These are phyloP conservation scores for Trilocha varians DNA, from an alignment of 2,888 invertebrate species.

Conservation along the genomic window DNA sequence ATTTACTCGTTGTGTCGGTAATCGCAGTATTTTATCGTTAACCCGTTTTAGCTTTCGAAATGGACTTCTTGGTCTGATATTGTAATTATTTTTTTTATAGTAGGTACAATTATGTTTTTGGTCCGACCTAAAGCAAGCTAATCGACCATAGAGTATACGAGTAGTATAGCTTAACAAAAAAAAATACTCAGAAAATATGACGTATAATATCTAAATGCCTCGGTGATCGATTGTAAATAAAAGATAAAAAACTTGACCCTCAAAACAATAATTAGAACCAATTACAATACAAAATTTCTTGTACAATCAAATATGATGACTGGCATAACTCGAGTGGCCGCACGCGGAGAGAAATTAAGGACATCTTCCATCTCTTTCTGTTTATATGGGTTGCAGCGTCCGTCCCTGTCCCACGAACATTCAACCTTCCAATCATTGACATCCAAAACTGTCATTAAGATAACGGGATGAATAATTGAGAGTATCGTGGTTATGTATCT, in stretches of 20 bases:
- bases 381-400: slow-evolving; percentile 18
- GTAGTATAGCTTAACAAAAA: not conserved
- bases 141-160: too few relatives aligned
- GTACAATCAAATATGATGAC: slow-evolving; percentile 69
- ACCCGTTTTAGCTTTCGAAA: not conserved
- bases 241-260: slow-evolving; percentile 37
- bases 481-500: slow-evolving; percentile 10
- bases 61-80: too few relatives aligned
- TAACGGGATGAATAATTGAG: slow-evolving; percentile 24
- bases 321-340: slow-evolving; percentile 59
- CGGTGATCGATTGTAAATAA: slow-evolving; percentile 25
- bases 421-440: slow-evolving; percentile 33
- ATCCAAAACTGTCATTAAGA: slow-evolving; percentile 28
- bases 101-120: too few relatives aligned
- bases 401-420: slow-evolving; percentile 25
- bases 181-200: not conserved
- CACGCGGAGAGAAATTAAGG: slow-evolving; percentile 57
- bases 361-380: slow-evolving; percentile 34
- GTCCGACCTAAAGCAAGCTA: too few relatives aligned
- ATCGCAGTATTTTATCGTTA: not conserved
- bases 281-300: slow-evolving; percentile 59
- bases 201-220: not conserved
- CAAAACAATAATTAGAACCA: slow-evolving; percentile 67
- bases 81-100: too few relatives aligned
- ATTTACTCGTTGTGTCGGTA: slow-evolving; percentile 31